These are phyloP conservation scores for Marmota monax DNA, from an alignment of 2,113 vertebrate genomes.

Conservation along the genomic window DNA sequence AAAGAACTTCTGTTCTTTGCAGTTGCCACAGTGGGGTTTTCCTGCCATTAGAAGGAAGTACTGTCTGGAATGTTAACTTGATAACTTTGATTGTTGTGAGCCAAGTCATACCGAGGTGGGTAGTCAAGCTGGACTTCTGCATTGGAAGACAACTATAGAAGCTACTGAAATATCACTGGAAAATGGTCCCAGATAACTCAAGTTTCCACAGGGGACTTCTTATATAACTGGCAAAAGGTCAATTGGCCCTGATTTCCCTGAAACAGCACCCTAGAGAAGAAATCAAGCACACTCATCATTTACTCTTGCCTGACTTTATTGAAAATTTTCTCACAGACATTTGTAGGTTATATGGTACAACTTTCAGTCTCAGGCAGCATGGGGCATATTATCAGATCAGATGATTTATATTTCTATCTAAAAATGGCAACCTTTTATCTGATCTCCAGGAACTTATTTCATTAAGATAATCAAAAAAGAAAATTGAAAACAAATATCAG, in stretches of 20 bases:
- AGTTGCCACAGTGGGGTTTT: background rate
- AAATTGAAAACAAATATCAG: background rate
- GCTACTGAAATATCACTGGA: conserved; percentile 43
- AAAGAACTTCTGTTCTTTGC: conserved; percentile 10
- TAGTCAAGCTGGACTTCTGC: conserved; percentile 31
- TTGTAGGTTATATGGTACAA: background rate
- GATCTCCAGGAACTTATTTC: background rate
- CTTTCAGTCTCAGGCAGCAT: background rate
- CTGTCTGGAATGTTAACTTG: conserved; percentile 50
- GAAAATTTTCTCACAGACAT: background rate
- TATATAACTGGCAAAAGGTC: conserved; percentile 57
- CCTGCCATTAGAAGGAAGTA: conserved; percentile 14
- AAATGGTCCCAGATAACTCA: conserved; percentile 20
- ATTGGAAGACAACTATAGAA: conserved; percentile 52
- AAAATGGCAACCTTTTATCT: conserved; percentile 33
- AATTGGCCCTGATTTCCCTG: conserved; percentile 42
- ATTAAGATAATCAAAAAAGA: conserved; percentile 45
- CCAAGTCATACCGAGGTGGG: background rate
- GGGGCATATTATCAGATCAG: background rate
- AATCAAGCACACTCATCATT: conserved; percentile 6
- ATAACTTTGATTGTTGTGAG: conserved; percentile 19
- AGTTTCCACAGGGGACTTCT: conserved; percentile 57
- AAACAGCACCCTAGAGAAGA: conserved; percentile 53
- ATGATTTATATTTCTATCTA: conserved; percentile 20
- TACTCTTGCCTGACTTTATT: background rate